phyloP scores from a whole-genome alignment of 2,113 vertebrate species.

The Ptilorrhoa leucosticta region DNA sequence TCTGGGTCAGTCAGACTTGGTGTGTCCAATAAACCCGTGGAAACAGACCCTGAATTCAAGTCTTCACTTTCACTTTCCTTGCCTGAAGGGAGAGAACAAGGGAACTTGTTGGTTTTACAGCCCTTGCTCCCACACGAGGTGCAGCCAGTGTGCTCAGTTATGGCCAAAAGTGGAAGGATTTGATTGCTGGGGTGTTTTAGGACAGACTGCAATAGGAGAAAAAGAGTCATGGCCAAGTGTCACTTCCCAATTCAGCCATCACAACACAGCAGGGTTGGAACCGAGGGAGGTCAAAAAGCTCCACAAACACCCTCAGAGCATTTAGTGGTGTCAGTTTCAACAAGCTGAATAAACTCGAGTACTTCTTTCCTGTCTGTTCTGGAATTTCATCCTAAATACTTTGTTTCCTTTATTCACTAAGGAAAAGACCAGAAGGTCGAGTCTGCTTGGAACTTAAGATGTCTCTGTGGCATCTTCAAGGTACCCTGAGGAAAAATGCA shows the following conservation, averaged over 20 bases:
- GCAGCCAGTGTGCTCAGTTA: rapidly evolving
- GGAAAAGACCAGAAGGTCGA: neutral
- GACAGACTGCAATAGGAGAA: neutral
- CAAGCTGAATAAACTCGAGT: neutral
- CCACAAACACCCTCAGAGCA: neutral
- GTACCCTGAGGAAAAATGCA: neutral
- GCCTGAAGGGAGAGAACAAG: conserved; percentile 35
- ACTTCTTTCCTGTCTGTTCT: neutral
- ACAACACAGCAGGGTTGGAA: neutral
- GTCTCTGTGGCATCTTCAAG: neutral
- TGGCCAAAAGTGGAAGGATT: neutral
- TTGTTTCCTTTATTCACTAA: neutral
- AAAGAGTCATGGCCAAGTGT: neutral
- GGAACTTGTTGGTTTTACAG: neutral
- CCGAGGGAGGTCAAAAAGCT: neutral
- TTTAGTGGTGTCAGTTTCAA: neutral
- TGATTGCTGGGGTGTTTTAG: neutral
- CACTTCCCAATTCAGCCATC: neutral
- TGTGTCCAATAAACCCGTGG: conserved; percentile 38
- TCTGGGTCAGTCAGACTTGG: conserved; percentile 73
- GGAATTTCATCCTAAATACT: neutral
- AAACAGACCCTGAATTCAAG: conserved; percentile 71
- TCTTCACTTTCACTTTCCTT: conserved; percentile 82
- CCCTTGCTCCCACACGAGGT: neutral
- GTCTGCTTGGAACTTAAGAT: neutral